phyloP scores from a whole-genome alignment of 2,797 vertebrate genomes.

The Aphelocoma californica region DNA sequence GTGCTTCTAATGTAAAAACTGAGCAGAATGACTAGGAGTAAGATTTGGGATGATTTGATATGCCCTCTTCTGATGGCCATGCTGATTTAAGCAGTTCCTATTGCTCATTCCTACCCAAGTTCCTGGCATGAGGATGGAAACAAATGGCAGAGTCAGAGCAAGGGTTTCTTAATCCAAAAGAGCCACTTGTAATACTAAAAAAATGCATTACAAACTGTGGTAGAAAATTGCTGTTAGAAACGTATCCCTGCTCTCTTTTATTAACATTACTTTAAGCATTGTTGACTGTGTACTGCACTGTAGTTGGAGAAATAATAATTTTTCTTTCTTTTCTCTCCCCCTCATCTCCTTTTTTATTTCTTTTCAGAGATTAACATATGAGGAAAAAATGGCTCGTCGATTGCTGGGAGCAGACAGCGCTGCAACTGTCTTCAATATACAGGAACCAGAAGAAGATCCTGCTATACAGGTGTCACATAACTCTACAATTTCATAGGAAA shows the following conservation, averaged over 20 bases:
- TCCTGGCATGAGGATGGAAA: slow-evolving; percentile 17
- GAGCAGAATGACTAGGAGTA: background rate
- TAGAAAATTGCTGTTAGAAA: slow-evolving; percentile 9
- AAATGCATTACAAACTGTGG: slow-evolving; percentile 30
- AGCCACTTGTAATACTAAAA: slow-evolving; percentile 28
- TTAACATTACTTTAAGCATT: background rate
- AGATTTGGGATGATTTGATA: slow-evolving; percentile 25
- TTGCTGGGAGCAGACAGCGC: slow-evolving; percentile 94
- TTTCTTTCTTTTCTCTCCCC: background rate
- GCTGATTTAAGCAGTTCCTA: slow-evolving; percentile 41
- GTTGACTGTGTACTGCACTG: background rate
- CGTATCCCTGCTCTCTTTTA: background rate
- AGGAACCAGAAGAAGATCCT: slow-evolving; percentile 89
- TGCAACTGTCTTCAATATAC: slow-evolving; percentile 89
- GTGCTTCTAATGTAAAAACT: background rate
- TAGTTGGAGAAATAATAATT: background rate
- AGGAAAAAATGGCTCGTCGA: slow-evolving; percentile 98
- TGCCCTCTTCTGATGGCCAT: slow-evolving; percentile 13
- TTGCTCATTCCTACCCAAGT: slow-evolving; percentile 38
- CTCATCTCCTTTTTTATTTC: background rate
- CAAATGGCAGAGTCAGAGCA: slow-evolving; percentile 36
- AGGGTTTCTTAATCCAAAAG: background rate
- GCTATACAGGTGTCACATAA: slow-evolving; percentile 80
- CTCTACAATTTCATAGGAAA: background rate
- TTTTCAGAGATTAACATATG: slow-evolving; percentile 93